A percentile compares a stretch with the other conserved stretches of the same genome.
Conservation (phyloP, 2,113 vertebrate genomes). For the Gymnarchus niloticus region DNA sequence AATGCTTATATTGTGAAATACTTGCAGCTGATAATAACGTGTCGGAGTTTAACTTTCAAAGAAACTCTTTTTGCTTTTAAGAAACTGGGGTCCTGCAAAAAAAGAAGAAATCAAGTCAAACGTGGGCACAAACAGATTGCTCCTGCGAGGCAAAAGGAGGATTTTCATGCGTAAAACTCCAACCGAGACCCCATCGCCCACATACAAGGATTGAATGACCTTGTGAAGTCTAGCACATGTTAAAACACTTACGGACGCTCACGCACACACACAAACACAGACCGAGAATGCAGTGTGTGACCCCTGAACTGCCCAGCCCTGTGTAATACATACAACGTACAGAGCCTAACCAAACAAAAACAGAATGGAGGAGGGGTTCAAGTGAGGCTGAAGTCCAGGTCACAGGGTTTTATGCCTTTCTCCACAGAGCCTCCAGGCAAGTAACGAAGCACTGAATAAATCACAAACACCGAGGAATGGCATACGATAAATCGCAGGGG, state of each 20-base stretch:
- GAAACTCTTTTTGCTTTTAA: background rate
- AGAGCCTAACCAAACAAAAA: slow-evolving; percentile 58
- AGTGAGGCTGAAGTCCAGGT: slow-evolving; percentile 42
- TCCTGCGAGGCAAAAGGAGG: slow-evolving; percentile 22
- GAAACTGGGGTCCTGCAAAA: background rate
- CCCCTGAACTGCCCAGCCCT: slow-evolving; percentile 32
- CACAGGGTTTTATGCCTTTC: slow-evolving; percentile 56
- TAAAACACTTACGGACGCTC: slow-evolving; percentile 9
- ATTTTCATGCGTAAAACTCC: slow-evolving; percentile 17
- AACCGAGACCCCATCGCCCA: slow-evolving; percentile 33
- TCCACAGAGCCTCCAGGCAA: slow-evolving; percentile 55
- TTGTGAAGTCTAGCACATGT: background rate
- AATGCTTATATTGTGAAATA: background rate
- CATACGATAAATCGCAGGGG: background rate
- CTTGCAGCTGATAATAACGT: background rate
- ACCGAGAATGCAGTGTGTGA: background rate
- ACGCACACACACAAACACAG: slow-evolving; percentile 16
- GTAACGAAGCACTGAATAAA: slow-evolving; percentile 20
- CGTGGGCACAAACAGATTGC: slow-evolving; percentile 19
- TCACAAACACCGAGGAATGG: background rate
- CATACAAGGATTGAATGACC: slow-evolving; percentile 14
- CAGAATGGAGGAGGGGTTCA: slow-evolving; percentile 50
- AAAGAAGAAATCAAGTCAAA: background rate
- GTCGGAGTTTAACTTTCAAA: background rate
- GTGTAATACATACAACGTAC: slow-evolving; percentile 53